Conservation (phyloP, 2,888 invertebrate species). For the Gymnocheta viridis region DNA sequence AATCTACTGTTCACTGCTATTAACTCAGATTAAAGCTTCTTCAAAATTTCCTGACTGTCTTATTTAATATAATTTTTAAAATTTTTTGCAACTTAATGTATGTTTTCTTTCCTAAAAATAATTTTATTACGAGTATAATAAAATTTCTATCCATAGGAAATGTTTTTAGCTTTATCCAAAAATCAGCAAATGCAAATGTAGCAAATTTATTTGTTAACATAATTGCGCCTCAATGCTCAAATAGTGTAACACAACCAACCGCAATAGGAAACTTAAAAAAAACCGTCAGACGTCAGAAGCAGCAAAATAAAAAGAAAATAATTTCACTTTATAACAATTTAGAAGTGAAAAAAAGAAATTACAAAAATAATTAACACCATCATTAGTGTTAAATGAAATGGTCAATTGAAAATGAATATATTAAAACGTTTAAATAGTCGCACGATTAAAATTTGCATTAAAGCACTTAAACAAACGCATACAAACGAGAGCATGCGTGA, state of each 20-base stretch:
- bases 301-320: conserved; percentile 49
- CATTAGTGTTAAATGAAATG: conserved; percentile 34
- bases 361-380: not conserved
- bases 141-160: conserved; percentile 22
- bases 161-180: conserved; percentile 35
- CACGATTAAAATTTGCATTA: conserved; percentile 26
- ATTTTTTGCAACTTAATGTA: conserved; percentile 18
- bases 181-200: conserved; percentile 13
- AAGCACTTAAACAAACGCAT: conserved; percentile 12
- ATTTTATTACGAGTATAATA: not conserved
- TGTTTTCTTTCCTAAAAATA: not conserved
- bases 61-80: conserved; percentile 22
- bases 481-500: conserved; percentile 65
- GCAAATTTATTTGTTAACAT: conserved; percentile 42
- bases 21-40: not conserved
- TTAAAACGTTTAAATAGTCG: conserved; percentile 20
- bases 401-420: conserved; percentile 47
- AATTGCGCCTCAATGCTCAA: conserved; percentile 51
- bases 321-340: conserved; percentile 60
- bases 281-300: conserved; percentile 39
- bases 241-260: conserved; percentile 17
- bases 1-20: not conserved
- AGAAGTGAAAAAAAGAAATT: conserved; percentile 12
- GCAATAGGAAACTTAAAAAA: conserved; percentile 32
- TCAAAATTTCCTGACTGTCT: conserved; percentile 26